Conservation (phyloP, 2,888 invertebrate genomes). For the Antheraea assamensis region DNA sequence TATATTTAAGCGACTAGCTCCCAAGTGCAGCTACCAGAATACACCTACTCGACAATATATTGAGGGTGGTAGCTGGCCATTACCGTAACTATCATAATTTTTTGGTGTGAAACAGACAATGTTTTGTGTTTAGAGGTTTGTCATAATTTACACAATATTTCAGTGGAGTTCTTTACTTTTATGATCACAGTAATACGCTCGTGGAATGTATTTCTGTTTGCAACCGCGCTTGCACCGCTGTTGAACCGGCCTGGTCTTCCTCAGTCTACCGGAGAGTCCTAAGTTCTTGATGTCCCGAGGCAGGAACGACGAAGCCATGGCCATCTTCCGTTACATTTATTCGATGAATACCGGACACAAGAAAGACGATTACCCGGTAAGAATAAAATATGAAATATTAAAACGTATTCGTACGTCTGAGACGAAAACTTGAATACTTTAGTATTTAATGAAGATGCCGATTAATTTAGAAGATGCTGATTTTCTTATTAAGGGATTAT, state of each 20-base stretch:
- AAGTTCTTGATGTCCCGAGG: conserved; percentile 89
- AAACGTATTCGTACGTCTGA: not conserved
- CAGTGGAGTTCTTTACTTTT: not conserved
- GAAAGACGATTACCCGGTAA: conserved; percentile 85
- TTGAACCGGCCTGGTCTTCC: conserved; percentile 83
- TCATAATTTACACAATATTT: not conserved
- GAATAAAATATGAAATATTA: conserved; percentile 32
- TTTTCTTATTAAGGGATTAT: no score
- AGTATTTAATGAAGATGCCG: no score
- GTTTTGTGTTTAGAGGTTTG: no score
- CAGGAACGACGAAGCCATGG: conserved; percentile 84
- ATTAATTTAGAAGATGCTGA: no score
- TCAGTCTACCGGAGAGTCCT: conserved; percentile 89
- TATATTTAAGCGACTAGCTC: no score
- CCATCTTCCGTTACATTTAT: conserved; percentile 85
- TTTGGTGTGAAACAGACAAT: no score
- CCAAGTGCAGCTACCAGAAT: no score
- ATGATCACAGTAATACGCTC: conserved; percentile 77
- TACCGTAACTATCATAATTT: no score
- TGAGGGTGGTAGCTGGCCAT: no score
- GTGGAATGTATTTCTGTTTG: conserved; percentile 84
- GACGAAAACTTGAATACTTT: no score
- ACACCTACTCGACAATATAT: no score
- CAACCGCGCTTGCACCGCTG: conserved; percentile 84
- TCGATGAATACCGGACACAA: conserved; percentile 84